phyloP scores from a whole-genome alignment of 2,113 vertebrate species.

The Pluvianellus socialis region DNA sequence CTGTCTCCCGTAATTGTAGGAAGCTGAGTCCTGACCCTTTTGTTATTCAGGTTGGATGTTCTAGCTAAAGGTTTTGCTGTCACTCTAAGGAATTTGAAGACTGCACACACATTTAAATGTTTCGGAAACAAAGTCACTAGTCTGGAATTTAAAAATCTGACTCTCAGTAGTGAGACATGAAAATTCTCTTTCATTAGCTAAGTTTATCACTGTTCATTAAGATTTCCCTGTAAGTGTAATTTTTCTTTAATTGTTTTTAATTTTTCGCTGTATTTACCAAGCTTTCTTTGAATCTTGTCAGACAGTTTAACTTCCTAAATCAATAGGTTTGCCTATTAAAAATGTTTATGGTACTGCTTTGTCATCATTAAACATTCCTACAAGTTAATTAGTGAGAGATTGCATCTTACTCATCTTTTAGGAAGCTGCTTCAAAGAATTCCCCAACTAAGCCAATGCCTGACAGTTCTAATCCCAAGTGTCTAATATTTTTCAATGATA shows the following conservation, averaged over 20 bases:
- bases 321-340: slow-evolving; percentile 40
- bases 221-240: background rate
- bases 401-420: slow-evolving; percentile 30
- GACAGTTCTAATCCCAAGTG: slow-evolving; percentile 42
- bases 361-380: slow-evolving; percentile 38
- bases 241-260: background rate
- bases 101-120: background rate
- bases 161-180: background rate
- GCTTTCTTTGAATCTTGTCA: background rate
- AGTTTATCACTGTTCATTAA: background rate
- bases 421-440: slow-evolving; percentile 54
- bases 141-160: background rate
- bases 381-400: slow-evolving; percentile 59
- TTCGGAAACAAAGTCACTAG: background rate
- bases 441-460: background rate
- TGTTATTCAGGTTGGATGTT: background rate
- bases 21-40: background rate
- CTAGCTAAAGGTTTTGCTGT: background rate
- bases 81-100: background rate
- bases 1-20: background rate
- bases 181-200: background rate
- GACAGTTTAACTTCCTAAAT: slow-evolving; percentile 32
- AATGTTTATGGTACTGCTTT: slow-evolving; percentile 44
- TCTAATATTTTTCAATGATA: slow-evolving; percentile 48
- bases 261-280: background rate